Percentiles rank a stretch among this genome's conserved stretches.
Conservation (phyloP, 1,140 invertebrate species). For the Drosophila insularis region DNA sequence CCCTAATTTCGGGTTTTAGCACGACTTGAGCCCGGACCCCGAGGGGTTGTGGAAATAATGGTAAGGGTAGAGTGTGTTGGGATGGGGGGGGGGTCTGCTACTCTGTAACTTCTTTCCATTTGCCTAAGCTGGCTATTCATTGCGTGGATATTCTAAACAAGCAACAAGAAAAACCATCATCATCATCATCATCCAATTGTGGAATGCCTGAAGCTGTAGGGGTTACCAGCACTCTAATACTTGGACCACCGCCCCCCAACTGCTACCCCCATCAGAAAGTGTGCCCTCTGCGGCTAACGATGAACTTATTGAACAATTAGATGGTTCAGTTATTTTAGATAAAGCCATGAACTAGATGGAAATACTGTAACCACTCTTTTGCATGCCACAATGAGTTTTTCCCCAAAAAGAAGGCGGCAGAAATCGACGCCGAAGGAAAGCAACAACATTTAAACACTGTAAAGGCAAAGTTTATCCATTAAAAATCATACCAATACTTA, state of each 20-base stretch:
- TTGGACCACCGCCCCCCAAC: conserved; percentile 11
- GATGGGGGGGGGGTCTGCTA: conserved; percentile 13
- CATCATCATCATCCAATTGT: conserved; percentile 35
- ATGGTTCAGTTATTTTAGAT: conserved; percentile 69
- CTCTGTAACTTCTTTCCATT: conserved; percentile 51
- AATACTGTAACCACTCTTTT: conserved; percentile 8
- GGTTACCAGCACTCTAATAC: conserved; percentile 2
- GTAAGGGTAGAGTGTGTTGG: neutral
- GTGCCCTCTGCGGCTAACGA: conserved; percentile 34
- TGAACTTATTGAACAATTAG: conserved; percentile 72
- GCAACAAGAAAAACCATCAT: conserved; percentile 63
- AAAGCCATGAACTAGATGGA: conserved; percentile 30
- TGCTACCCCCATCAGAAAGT: too few relatives aligned
- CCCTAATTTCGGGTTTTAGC: conserved; percentile 74
- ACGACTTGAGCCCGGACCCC: conserved; percentile 47
- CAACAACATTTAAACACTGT: neutral
- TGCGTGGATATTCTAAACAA: conserved; percentile 74
- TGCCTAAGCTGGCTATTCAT: conserved; percentile 78
- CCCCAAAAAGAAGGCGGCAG: neutral
- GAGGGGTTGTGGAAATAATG: conserved; percentile 25
- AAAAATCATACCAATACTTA: neutral
- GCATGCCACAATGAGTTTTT: conserved; percentile 2
- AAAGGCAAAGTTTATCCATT: conserved; percentile 3
- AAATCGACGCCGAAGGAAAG: neutral
- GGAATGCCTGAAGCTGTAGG: conserved; percentile 18